phyloP scores from a whole-genome alignment of 2,113 vertebrate species.

The Phaethon lepturus region DNA sequence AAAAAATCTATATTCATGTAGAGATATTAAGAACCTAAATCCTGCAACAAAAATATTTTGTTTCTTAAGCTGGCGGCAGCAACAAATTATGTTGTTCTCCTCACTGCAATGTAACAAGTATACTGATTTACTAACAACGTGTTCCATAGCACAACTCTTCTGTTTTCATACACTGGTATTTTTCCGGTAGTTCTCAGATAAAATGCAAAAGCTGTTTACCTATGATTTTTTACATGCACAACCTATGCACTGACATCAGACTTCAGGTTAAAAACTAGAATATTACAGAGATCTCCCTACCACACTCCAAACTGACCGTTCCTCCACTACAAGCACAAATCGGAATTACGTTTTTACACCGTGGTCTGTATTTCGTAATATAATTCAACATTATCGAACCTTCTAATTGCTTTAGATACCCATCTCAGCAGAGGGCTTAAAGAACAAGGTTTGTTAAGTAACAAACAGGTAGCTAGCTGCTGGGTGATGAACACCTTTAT shows the following conservation, averaged over 20 bases:
- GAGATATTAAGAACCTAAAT: not conserved
- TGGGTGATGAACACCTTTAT: not conserved
- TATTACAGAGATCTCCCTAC: not conserved
- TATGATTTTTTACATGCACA: not conserved
- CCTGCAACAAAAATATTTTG: not conserved
- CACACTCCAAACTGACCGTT: fast-evolving
- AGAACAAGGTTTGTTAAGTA: not conserved
- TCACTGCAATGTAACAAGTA: not conserved
- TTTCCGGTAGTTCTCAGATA: not conserved
- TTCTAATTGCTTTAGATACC: fast-evolving
- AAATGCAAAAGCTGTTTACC: not conserved
- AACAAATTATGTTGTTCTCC: not conserved
- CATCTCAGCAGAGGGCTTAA: not conserved
- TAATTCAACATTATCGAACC: not conserved
- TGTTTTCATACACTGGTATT: not conserved
- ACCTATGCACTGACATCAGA: not conserved
- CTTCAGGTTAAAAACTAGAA: not conserved
- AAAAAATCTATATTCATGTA: not conserved
- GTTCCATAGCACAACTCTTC: not conserved
- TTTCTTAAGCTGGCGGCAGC: not conserved
- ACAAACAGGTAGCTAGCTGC: not conserved
- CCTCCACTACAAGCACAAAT: not conserved
- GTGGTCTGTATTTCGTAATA: not conserved
- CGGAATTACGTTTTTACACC: not conserved
- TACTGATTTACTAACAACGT: not conserved